These are phyloP conservation scores for Smittia sp. DNA, from an alignment of 2,888 invertebrate species.

Conservation along the genomic window DNA sequence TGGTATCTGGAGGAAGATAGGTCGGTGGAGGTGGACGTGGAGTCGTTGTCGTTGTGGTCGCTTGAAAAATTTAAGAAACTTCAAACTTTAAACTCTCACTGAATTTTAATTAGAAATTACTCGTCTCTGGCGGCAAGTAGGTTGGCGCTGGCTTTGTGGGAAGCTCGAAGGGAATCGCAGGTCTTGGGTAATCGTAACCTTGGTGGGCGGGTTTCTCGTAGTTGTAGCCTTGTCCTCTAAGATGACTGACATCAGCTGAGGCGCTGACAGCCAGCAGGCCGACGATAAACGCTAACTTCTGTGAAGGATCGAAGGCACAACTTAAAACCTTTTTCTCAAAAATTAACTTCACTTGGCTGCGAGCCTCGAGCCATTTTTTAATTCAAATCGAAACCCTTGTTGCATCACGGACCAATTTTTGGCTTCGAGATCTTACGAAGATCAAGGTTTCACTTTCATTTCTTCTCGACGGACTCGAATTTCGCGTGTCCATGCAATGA, in stretches of 20 bases:
- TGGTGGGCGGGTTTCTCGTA: not conserved
- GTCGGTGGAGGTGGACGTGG: too few relatives aligned
- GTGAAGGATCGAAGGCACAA: not conserved
- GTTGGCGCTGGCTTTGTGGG: slow-evolving; percentile 10
- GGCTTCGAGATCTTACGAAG: not conserved
- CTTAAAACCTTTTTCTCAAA: not conserved
- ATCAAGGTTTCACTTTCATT: slow-evolving; percentile 38
- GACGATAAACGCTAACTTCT: not conserved
- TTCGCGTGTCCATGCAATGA: not conserved
- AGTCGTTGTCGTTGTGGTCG: too few relatives aligned
- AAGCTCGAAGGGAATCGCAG: not conserved
- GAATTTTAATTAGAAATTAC: too few relatives aligned
- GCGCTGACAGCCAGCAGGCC: not conserved
- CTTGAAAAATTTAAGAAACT: too few relatives aligned
- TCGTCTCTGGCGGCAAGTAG: not conserved
- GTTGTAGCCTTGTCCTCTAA: slow-evolving; percentile 2
- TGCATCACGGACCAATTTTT: too few relatives aligned
- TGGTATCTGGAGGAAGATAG: too few relatives aligned
- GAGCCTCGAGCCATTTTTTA: too few relatives aligned
- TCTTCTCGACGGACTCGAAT: not conserved
- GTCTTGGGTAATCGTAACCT: not conserved
- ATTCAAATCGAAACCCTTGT: too few relatives aligned
- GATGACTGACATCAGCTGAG: slow-evolving; percentile 26
- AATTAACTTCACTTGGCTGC: not conserved
- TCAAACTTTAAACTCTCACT: too few relatives aligned